Evolutionary conservation across 2,113 vertebrate genomes (phyloP).

Genomic region (Ageneiosus marmoratus): DNA sequence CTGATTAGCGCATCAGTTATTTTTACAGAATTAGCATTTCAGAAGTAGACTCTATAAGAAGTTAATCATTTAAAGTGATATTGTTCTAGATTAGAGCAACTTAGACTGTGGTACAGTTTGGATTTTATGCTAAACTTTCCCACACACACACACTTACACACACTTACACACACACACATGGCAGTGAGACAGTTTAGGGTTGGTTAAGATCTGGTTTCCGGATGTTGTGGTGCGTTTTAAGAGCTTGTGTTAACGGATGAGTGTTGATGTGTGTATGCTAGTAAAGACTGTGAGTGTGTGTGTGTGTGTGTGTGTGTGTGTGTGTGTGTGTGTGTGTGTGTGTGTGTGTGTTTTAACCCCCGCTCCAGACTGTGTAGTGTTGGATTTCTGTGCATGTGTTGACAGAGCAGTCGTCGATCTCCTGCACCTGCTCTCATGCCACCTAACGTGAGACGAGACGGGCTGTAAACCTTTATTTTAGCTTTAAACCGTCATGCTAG

Average conservation of each 20-base stretch:
- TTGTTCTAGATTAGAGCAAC: neutral
- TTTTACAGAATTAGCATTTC: neutral
- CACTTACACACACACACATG: neutral
- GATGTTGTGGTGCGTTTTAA: constrained; percentile 61
- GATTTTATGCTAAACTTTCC: neutral
- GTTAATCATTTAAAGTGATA: neutral
- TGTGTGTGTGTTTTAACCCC: constrained; percentile 23
- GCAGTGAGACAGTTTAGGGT: constrained; percentile 20
- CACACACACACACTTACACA: neutral
- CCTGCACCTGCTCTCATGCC: constrained; percentile 29
- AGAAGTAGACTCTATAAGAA: neutral
- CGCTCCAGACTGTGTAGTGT: constrained; percentile 24
- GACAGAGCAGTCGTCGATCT: constrained; percentile 30
- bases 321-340: constrained; percentile 16
- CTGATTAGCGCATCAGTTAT: neutral
- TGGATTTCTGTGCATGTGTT: constrained; percentile 41
- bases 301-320: constrained; percentile 30
- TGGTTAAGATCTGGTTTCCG: constrained; percentile 48
- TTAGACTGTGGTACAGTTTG: neutral
- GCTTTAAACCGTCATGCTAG: constrained; percentile 7
- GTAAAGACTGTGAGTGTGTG: constrained; percentile 40
- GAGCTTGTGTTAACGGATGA: constrained; percentile 58
- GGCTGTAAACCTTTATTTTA: constrained; percentile 16
- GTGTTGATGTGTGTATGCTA: constrained; percentile 36
- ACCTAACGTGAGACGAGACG: neutral